Percentiles rank a stretch among this genome's conserved stretches.
phyloP scores from a whole-genome alignment of 2,888 invertebrate species.

The Spisula solida region DNA sequence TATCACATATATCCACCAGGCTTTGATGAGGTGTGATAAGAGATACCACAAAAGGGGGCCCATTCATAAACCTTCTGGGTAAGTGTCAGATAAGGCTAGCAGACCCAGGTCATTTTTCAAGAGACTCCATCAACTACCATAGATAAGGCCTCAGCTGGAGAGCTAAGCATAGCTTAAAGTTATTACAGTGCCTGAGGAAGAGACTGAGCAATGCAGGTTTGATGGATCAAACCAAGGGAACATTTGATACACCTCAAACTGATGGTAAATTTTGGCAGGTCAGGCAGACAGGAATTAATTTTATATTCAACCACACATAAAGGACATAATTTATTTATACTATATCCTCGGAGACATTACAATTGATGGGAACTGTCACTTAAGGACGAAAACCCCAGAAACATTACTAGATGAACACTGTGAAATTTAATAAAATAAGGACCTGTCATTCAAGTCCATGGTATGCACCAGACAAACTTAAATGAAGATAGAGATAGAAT shows the following conservation, averaged over 20 bases:
- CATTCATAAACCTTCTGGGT: constrained; percentile 42
- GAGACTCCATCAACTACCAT: constrained; percentile 14
- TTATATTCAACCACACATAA: neutral
- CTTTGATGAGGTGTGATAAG: constrained; percentile 30
- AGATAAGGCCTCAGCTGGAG: constrained; percentile 31
- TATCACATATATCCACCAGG: constrained; percentile 14
- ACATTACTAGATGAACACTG: neutral
- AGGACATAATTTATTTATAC: constrained; percentile 13
- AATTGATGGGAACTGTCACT: neutral
- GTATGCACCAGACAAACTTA: neutral
- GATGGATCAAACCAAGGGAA: neutral
- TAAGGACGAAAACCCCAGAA: neutral
- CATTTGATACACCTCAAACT: constrained; percentile 11
- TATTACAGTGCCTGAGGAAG: neutral
- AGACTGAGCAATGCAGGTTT: neutral
- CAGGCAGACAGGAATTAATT: neutral
- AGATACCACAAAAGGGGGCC: constrained; percentile 2
- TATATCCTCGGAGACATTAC: neutral
- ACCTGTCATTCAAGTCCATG: neutral
- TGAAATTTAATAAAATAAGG: neutral
- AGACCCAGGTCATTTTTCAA: constrained; percentile 46
- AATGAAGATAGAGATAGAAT: neutral
- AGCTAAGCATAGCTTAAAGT: neutral
- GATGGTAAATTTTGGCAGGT: constrained; percentile 1
- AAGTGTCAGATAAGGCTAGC: constrained; percentile 39